These are phyloP conservation scores for Rhincodon typus DNA, from an alignment of 2,797 vertebrate genomes.

Conservation along the genomic window DNA sequence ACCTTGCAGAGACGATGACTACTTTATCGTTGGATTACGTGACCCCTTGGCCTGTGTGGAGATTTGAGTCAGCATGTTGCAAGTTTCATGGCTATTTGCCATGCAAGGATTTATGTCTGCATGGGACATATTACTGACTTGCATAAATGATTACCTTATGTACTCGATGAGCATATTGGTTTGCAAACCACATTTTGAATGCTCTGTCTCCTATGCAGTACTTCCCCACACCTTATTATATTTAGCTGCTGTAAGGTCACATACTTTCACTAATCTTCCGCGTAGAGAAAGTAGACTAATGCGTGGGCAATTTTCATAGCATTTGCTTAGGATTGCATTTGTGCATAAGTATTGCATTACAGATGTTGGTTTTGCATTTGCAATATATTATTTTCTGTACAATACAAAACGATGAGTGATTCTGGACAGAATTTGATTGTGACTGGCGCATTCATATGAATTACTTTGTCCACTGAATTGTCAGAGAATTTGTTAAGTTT, in stretches of 20 bases:
- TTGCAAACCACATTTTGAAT: conserved; percentile 17
- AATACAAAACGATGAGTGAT: neutral
- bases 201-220: neutral
- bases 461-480: neutral
- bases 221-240: conserved; percentile 22
- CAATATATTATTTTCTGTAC: neutral
- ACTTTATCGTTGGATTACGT: neutral
- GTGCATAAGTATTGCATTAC: conserved; percentile 16
- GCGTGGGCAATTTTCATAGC: conserved; percentile 19
- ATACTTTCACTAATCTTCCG: conserved; percentile 33
- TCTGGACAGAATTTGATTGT: neutral
- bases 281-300: conserved; percentile 10
- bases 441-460: neutral
- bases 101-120: neutral
- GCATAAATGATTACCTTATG: conserved; percentile 1
- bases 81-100: conserved; percentile 25
- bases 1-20: neutral
- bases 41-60: conserved; percentile 4
- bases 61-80: conserved; percentile 17
- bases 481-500: neutral
- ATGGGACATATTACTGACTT: neutral
- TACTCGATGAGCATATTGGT: conserved; percentile 18
- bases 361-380: conserved; percentile 6
- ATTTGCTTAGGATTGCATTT: conserved; percentile 34
- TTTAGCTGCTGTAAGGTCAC: conserved; percentile 35